phyloP scores from a whole-genome alignment of 2,888 invertebrate species.

The Mythimna loreyi region DNA sequence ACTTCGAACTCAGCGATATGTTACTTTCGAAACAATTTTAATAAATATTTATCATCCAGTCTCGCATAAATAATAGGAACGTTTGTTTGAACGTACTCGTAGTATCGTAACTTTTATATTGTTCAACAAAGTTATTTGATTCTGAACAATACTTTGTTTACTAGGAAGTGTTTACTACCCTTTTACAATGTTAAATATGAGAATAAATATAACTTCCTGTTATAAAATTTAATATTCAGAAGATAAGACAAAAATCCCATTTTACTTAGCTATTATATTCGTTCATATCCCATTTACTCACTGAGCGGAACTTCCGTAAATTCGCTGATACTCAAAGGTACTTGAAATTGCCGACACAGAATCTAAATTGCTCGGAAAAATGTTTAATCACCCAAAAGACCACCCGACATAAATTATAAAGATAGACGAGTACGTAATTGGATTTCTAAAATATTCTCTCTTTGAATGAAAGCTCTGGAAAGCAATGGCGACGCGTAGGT shows the following conservation, averaged over 20 bases:
- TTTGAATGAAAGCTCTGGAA: conserved; percentile 37
- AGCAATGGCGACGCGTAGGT: conserved; percentile 42
- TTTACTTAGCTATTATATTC: neutral
- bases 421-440: conserved; percentile 59
- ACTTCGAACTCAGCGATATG: conserved; percentile 29
- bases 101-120: neutral
- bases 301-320: conserved; percentile 33
- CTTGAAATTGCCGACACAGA: conserved; percentile 41
- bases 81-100: neutral
- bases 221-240: neutral
- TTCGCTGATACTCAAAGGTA: conserved; percentile 33
- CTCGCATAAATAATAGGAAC: conserved; percentile 17
- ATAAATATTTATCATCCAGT: conserved; percentile 41
- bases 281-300: conserved; percentile 25
- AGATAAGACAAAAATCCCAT: conserved; percentile 1
- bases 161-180: neutral
- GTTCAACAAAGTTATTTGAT: conserved; percentile 10
- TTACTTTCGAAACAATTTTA: conserved; percentile 48
- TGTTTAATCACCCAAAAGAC: conserved; percentile 55
- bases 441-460: conserved; percentile 54
- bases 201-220: neutral
- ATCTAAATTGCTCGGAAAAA: conserved; percentile 60
- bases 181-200: conserved; percentile 5
- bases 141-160: conserved; percentile 5
- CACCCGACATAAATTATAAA: conserved; percentile 55